Base-by-base conservation (phyloP, 2,888 invertebrate genomes). In the Heliconius cydno region DNA sequence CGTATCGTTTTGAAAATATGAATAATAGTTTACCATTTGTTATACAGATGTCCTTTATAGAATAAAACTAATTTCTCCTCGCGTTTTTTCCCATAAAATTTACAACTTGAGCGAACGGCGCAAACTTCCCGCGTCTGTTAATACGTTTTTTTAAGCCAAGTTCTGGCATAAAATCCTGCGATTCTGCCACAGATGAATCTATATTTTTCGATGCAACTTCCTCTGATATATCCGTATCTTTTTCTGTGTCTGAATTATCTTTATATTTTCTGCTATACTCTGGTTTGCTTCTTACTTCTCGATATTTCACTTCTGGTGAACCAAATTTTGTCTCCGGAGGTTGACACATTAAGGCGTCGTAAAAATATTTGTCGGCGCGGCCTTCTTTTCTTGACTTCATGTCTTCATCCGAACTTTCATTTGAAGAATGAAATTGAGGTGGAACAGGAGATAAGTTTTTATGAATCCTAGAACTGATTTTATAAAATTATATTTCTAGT, bases 1-100 rank as follows among this genome's bases (percentile, higher is more conserved):
- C 15, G 30, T n/a, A 77, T 71, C n/a, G 73, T 34, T 66, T 71
- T 73, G 25, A 73, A 70, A 79, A 63, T 70, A 76, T 19, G 72
- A 77, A 71, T 30, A 77, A 74, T 77, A 76, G 74, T 81, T 85
- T 84, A 88, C 86, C 85, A 89, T 82, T 73, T 46, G 34, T 79
- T 79, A 81, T 77, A 80, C 38, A 82, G 71, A 28, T 70, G 52
- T 57, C 77, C 77, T 25, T 78, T 13, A 67, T 65, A 81, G 13
- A 28, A 81, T 68, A 80, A 80, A 15, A 80, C 87, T 91, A 93
- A 87, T 89, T 91, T 87, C 90, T 89, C 84, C 88, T 92, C 76
- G 87, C 85, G 63, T 86, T 90, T 82, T 92, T 93, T 13, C 93
- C 93, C 93, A 94, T 94, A 86, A 94, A 94, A 86, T 92, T 93